Conservation (phyloP, 2,888 invertebrate species). For the Drosophila histrio region DNA sequence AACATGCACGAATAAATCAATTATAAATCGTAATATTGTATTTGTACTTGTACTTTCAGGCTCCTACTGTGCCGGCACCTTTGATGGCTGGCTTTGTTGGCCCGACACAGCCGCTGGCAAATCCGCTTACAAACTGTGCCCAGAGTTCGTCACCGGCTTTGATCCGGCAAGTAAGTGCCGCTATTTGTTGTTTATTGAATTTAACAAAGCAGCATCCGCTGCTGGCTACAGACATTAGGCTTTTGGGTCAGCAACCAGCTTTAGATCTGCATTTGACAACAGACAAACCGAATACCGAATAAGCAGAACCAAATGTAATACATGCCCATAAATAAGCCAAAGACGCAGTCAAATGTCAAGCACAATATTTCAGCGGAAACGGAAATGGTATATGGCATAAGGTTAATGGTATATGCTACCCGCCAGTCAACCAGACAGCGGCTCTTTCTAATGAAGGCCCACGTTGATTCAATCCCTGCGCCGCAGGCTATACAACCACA, state of each 20-base stretch:
- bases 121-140: constrained; percentile 88
- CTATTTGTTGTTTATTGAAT: constrained; percentile 44
- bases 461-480: constrained; percentile 2
- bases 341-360: constrained; percentile 36
- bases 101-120: constrained; percentile 89
- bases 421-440: not conserved
- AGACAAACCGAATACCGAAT: constrained; percentile 14
- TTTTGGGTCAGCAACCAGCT: constrained; percentile 14
- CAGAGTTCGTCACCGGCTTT: constrained; percentile 91
- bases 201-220: constrained; percentile 52
- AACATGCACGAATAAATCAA: constrained; percentile 16
- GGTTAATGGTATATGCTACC: not conserved
- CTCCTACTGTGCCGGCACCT: constrained; percentile 89
- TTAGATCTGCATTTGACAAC: constrained; percentile 57
- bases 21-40: constrained; percentile 15
- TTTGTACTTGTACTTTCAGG: constrained; percentile 82
- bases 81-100: constrained; percentile 93
- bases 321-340: constrained; percentile 16
- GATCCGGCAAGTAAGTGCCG: constrained; percentile 88
- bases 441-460: constrained; percentile 25
- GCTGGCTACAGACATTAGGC: constrained; percentile 1
- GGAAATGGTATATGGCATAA: constrained; percentile 33
- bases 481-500: constrained; percentile 23
- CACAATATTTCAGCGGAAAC: constrained; percentile 42
- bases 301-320: constrained; percentile 10